Evolutionary conservation across 1,140 invertebrate species (phyloP).

Genomic region (Formica selysi): DNA sequence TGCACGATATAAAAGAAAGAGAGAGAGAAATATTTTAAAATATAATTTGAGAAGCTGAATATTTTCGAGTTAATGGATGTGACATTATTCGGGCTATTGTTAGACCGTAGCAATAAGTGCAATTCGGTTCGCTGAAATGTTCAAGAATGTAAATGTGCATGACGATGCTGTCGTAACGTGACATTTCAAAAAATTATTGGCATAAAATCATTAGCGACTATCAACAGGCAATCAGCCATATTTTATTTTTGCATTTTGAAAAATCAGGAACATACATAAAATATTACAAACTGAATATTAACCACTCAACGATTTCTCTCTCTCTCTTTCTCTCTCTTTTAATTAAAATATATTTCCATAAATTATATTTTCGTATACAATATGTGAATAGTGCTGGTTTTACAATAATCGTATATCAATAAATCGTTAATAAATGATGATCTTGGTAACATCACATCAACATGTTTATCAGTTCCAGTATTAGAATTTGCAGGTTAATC

Average conservation of each 20-base stretch:
- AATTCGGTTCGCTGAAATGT: no score
- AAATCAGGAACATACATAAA: neutral
- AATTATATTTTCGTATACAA: neutral
- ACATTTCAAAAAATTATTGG: neutral
- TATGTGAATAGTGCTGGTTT: neutral
- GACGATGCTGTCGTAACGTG: neutral
- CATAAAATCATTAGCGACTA: neutral
- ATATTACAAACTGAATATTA: neutral
- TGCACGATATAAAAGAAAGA: no score
- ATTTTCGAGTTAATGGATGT: no score
- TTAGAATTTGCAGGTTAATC: slow-evolving; percentile 9
- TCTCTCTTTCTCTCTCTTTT: no score
- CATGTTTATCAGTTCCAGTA: neutral
- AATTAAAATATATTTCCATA: no score
- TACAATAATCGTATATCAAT: neutral
- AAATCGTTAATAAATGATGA: neutral
- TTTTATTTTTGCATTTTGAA: neutral
- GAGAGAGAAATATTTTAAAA: no score
- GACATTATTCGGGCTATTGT: no score
- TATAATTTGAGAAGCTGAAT: no score
- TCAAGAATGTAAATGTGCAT: neutral
- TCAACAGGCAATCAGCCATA: neutral
- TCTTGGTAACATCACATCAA: neutral
- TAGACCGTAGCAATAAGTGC: no score
- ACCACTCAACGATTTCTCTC: neutral